Evolutionary conservation across 2,888 invertebrate species (phyloP), one percentile per base, ranked within the genome.

Genomic region (Yponomeuta sedellus): DNA sequence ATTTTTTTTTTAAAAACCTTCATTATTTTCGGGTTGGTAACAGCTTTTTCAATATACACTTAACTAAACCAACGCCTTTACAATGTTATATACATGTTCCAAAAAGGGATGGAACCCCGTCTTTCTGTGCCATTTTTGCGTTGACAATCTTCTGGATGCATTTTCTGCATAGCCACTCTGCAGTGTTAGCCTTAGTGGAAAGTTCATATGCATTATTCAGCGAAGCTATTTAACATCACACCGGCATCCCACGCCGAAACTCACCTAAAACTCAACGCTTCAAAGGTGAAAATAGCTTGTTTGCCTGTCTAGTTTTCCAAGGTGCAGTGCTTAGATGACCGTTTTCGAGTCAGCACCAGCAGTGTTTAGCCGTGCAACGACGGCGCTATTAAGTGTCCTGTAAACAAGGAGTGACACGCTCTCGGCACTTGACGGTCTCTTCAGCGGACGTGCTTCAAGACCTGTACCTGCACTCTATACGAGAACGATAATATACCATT

Each of bases 161-260:
- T 61, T 61, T 61, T 61, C 28, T 61, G 34, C 12, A 59, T 22
- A 22, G 25, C 59, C 59, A 20, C 25, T 12, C 16, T 34, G 34
- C 25, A 16, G 28, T 34, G 61, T 61, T 61, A 61, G 61, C 25
- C n/a, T 20, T 61, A 20, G 25, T 61, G 61, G 12, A 34, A 61
- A 61, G 28, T 61, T 25, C n/a, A 34, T 28, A 61, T 61, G 61
- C 61, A 61, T 61, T 61, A 61, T 61, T 61, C 61, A 61, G 34
- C 22, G n/a, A 34, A 19, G 20, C 58, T 22, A 22, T n/a, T 58
- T 58, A 22, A 52, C 12, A 59, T 20, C 25, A 25, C 59, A 1
- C 20, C 12, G 20, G 11, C 12, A 10, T 25, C 22, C 25, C 20
- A 59, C 3, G 12, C 11, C 8, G 11, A 59, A 22, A 25, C 61